Percentiles rank a stretch among this genome's conserved stretches.
These are phyloP conservation scores for Argynnis bischoffii DNA, from an alignment of 2,888 invertebrate species.

Conservation along the genomic window DNA sequence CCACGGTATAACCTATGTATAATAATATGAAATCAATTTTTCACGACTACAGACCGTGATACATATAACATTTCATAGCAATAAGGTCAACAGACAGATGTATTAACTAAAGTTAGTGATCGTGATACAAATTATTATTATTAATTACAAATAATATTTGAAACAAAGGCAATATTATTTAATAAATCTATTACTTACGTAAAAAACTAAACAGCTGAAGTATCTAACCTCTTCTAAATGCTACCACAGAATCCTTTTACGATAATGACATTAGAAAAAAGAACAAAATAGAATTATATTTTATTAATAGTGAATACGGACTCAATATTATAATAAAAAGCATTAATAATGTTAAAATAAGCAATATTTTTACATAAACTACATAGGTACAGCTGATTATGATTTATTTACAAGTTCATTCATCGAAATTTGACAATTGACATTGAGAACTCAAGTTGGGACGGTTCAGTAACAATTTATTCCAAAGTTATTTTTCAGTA, in stretches of 20 bases:
- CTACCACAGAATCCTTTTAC: no score
- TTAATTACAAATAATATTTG: background rate
- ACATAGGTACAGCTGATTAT: conserved; percentile 5
- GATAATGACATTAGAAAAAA: no score
- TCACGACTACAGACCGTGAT: conserved; percentile 13
- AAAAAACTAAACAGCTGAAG: background rate
- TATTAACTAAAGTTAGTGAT: background rate
- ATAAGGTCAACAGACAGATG: conserved; percentile 14
- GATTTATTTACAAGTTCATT: conserved; percentile 11
- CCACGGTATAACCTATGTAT: background rate
- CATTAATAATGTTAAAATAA: no score
- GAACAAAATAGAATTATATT: no score
- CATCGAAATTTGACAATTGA: conserved; percentile 3
- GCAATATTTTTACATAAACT: background rate
- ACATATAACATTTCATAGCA: conserved; percentile 15
- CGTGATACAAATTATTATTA: background rate
- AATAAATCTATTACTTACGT: background rate
- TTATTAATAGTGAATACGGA: no score
- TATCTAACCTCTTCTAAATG: conserved; percentile 5
- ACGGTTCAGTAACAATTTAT: conserved; percentile 9
- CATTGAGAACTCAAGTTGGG: background rate
- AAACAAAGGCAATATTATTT: background rate
- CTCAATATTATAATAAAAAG: background rate
- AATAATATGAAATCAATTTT: background rate
- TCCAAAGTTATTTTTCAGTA: no score